Evolutionary conservation across 2,113 vertebrate species (phyloP).

Genomic region (Pontoporia blainvillei): DNA sequence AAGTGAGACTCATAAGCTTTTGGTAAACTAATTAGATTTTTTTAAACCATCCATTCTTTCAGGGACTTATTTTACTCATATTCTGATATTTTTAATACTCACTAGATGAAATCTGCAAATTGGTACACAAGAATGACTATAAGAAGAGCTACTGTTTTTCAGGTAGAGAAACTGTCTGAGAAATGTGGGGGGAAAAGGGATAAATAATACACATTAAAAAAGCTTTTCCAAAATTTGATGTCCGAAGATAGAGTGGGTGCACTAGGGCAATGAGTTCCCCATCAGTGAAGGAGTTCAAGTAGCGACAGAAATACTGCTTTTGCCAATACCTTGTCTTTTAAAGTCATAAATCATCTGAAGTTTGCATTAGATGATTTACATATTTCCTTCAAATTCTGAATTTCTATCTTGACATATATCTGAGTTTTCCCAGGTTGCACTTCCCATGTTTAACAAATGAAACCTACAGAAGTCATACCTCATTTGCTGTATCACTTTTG

Average conservation of each 20-base stretch:
- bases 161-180: background rate
- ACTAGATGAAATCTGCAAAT: background rate
- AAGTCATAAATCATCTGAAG: background rate
- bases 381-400: background rate
- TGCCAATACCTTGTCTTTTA: background rate
- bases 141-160: background rate
- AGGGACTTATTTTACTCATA: background rate
- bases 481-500: background rate
- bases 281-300: background rate
- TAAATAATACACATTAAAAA: background rate
- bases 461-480: background rate
- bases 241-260: background rate
- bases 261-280: background rate
- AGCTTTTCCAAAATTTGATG: background rate
- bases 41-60: background rate
- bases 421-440: background rate
- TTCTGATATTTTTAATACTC: background rate
- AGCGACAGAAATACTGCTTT: background rate
- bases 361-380: background rate
- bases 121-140: background rate
- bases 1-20: background rate
- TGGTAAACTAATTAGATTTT: background rate
- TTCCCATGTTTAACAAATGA: background rate
- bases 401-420: background rate
- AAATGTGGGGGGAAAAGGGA: background rate